Evolutionary conservation across 2,113 vertebrate species (phyloP).

Genomic region (Damaliscus lunatus): DNA sequence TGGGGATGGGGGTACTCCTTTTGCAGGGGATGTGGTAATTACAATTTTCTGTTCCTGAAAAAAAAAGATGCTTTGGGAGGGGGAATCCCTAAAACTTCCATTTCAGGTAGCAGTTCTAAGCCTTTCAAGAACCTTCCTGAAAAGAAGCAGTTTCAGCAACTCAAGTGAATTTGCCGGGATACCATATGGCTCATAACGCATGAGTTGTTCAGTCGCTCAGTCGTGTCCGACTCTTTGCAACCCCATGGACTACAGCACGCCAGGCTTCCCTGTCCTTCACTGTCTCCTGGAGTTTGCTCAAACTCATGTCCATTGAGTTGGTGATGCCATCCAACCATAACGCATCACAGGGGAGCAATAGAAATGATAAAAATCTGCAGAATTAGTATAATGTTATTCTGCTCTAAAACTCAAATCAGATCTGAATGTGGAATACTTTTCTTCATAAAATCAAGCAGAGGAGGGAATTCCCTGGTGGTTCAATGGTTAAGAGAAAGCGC

Average conservation of each 20-base stretch:
- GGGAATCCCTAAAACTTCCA: neutral
- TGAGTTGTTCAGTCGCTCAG: neutral
- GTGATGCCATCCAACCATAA: neutral
- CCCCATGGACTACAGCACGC: neutral
- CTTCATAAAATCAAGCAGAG: neutral
- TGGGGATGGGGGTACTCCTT: neutral
- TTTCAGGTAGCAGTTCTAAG: neutral
- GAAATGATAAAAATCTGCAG: slow-evolving; percentile 72
- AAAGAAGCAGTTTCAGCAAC: neutral
- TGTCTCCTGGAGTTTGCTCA: neutral
- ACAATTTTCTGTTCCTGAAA: neutral
- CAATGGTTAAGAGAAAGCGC: neutral
- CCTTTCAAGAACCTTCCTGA: neutral
- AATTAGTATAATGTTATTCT: slow-evolving; percentile 69
- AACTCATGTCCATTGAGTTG: neutral
- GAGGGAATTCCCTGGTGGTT: neutral
- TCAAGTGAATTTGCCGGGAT: neutral
- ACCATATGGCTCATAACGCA: neutral
- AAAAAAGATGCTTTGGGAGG: neutral
- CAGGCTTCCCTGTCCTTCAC: neutral
- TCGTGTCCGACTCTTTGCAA: neutral
- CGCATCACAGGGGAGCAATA: neutral
- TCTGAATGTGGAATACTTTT: neutral
- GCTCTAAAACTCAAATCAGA: slow-evolving; percentile 61
- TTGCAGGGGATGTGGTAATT: neutral